These are phyloP conservation scores for Tachystola acroxantha DNA, from an alignment of 2,888 invertebrate genomes.

Conservation along the genomic window DNA sequence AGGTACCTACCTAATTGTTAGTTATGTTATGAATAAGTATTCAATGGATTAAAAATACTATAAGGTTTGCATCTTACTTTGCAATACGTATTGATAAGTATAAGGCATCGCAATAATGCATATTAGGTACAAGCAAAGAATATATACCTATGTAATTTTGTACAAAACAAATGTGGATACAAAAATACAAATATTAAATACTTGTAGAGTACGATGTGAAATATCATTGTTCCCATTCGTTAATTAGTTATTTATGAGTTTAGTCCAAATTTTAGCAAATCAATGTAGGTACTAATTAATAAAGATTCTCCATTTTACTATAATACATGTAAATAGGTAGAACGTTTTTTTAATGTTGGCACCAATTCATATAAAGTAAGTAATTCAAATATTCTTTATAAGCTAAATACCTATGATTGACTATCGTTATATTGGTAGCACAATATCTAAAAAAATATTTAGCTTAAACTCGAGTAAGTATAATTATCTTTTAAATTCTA, in stretches of 20 bases:
- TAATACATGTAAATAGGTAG: slow-evolving; percentile 1
- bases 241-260: slow-evolving; percentile 39
- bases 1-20: no score
- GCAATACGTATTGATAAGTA: no score
- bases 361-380: slow-evolving; percentile 38
- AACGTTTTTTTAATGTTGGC: slow-evolving; percentile 57
- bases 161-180: neutral
- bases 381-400: slow-evolving; percentile 23
- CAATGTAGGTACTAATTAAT: slow-evolving; percentile 8
- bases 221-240: slow-evolving; percentile 64
- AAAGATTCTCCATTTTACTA: slow-evolving; percentile 11
- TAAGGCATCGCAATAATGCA: no score
- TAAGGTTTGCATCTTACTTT: no score
- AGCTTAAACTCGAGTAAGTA: slow-evolving; percentile 8
- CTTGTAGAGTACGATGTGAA: slow-evolving; percentile 27
- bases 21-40: no score
- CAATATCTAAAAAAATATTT: neutral
- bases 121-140: neutral
- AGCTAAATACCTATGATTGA: slow-evolving; percentile 1
- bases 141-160: neutral
- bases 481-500: slow-evolving; percentile 12
- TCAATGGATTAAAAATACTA: no score
- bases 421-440: neutral
- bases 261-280: slow-evolving; percentile 26
- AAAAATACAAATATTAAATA: slow-evolving; percentile 9